Evolutionary conservation across 2,113 vertebrate genomes (phyloP), one percentile per base, ranked within the genome.

Genomic region (Scartelaos histophorus): DNA sequence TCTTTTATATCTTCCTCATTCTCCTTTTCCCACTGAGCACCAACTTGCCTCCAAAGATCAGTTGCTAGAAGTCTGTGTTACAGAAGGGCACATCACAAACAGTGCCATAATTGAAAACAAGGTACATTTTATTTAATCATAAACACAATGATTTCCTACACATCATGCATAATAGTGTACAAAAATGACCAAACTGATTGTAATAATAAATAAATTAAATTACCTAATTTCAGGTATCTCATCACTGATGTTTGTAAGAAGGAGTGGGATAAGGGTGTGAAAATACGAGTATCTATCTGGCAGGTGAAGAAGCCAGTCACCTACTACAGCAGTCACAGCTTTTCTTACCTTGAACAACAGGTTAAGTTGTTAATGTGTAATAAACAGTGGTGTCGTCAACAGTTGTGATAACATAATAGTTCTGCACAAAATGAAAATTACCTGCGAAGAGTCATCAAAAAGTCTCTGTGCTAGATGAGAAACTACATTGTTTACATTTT

Each of bases 1-100:
- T 99, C 97, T 89, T 99, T 99, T 74, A 99, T 92, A 65, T 98
- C 96, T 0, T 95, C 94, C 81, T 97, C 96, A 9, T 99, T 99
- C 86, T 99, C 98, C 29, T 94, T 94, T 84, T 99, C 96, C 98
- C 98, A 99, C 70, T 97, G 97, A 46, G 93, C 81, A 1, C 98
- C 98, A 1, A 94, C 80, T 79, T 93, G 93, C 73, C 89, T 94
- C 98, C 98, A 99, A 1, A 97, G 94, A 80, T 90, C 88, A 70
- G 88, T 65, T 5, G 97, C 94, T 65, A 93, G 76, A 34, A 91
- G 80, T 81, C 98, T 99, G 89, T 22, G 71, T 85, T n/a, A 67
- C n/a, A n/a, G 82, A 16, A 22, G 3, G 21, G 70, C 24, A 80
- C 67, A 19, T 4, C 1, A 64, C 29, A 64, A 35, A 64, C 9